phyloP scores from a whole-genome alignment of 2,888 invertebrate species.

The Tetranychus piercei region DNA sequence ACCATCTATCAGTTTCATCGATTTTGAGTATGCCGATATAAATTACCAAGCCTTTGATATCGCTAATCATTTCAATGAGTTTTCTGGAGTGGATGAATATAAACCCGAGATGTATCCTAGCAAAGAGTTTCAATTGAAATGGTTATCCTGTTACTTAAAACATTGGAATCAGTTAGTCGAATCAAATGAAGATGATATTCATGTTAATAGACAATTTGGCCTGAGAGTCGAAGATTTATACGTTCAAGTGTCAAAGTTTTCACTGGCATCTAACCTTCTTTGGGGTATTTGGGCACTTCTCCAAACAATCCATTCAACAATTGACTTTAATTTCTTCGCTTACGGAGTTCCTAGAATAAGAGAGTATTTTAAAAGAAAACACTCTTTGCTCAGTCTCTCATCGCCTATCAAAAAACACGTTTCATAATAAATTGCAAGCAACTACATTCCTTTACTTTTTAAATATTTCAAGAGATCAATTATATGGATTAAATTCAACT shows the following conservation, averaged over 20 bases:
- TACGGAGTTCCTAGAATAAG: conserved; percentile 18
- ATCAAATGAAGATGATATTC: conserved; percentile 47
- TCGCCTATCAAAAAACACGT: not conserved
- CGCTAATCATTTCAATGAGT: conserved; percentile 94
- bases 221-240: conserved; percentile 51
- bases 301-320: conserved; percentile 66
- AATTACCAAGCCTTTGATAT: conserved; percentile 93
- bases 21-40: conserved; percentile 83
- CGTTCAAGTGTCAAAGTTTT: conserved; percentile 57
- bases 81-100: conserved; percentile 56
- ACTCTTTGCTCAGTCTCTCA: conserved; percentile 2
- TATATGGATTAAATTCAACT: no score
- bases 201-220: conserved; percentile 53
- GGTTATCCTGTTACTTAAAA: conserved; percentile 96
- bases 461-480: no score
- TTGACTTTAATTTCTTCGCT: conserved; percentile 72
- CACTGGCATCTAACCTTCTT: conserved; percentile 59
- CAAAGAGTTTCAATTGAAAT: conserved; percentile 47
- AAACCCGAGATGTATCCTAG: conserved; percentile 56
- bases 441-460: no score
- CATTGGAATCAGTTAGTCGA: conserved; percentile 46
- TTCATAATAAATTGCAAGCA: not conserved
- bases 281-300: conserved; percentile 84
- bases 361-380: conserved; percentile 16
- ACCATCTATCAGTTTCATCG: conserved; percentile 53